Evolutionary conservation across 2,797 vertebrate genomes (phyloP), one percentile per base, ranked within the genome.

Genomic region (Enteromius unitaeniatus): DNA sequence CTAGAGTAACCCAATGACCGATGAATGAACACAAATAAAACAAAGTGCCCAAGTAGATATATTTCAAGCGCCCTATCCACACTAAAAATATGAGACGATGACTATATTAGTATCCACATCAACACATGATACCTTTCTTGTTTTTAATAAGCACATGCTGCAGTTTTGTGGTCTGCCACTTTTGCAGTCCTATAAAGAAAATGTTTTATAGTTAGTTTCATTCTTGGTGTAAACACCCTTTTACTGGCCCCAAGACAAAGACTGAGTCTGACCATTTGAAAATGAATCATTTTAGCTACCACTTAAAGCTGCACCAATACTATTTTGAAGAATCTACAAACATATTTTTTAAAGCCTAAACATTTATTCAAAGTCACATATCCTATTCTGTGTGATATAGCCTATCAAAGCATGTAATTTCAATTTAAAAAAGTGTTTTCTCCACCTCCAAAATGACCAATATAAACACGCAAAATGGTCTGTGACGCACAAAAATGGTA

Each of bases 401-500:
- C 8, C 42, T 9, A 76, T 42, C 34, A 26, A 40, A 23, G 11
- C 13, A 26, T 13, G 3, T 0, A 26, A 42, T 26, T 42, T 26
- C 5, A 77, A 40, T 34, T 3, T 6, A 60, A 23, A 21, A 23
- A n/a, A 11, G 3, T 37, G 31, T 76, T 76, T 21, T 58, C 6
- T 40, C 37, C n/a, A 42, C 37, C 37, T 62, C 37, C n/a, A 19
- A 77, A 62, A 42, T 6, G 21, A 62, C n/a, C 58, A 45, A 62
- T 62, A 60, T 11, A 37, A 77, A 62, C 13, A 67, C 23, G 21
- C 67, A 7, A 51, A 79, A 67, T 1, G 5, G 9, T 62, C 9
- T 79, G 42, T 47, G 15, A 68, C 55, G n/a, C 15, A 37, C 15
- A 40, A 81, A 81, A 60, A 45, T n/a, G 68, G 21, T 79, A 68